Evolutionary conservation across 2,797 vertebrate genomes (phyloP), one percentile per base, ranked within the genome.

Genomic region (Benthosema pterotum): DNA sequence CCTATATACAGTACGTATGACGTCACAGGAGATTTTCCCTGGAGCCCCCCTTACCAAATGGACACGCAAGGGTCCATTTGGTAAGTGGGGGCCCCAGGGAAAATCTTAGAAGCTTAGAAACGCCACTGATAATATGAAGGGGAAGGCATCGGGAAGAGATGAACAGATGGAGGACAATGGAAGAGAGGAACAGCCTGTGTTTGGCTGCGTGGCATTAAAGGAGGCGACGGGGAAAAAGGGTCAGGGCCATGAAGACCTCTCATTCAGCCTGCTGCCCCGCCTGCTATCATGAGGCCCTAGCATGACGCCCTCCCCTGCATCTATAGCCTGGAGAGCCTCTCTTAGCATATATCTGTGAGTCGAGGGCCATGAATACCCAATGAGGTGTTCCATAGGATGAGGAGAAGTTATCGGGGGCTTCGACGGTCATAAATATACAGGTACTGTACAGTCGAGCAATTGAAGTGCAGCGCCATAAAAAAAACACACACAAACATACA

Each of bases 261-360:
- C 75, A 67, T 84, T 83, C 62, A 83, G 66, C 54, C 7, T 16
- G 55, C 18, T 38, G 53, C 1, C 1, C 15, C 15, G 28, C 61
- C 52, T 52, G 67, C 68, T 79, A 83, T 78, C 67, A n/a, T n/a
- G n/a, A n/a, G n/a, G n/a, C n/a, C 28, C 71, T 62, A 65, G n/a
- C 58, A 69, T n/a, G n/a, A n/a, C n/a, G n/a, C n/a, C n/a, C n/a
- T n/a, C 65, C 43, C 11, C 61, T 2, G 3, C 52, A 71, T 74
- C 67, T 77, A 1, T 32, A 8, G 3, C 63, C 72, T 42, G 68
- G 73, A 80, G 71, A 59, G n/a, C n/a, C n/a, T 65, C 61, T 69
- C 71, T 82, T 80, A 66, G 65, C 75, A 85, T 85, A 80, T 84
- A 79, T 80, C 63, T 8, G n/a, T n/a, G n/a, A 65, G 65, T n/a